phyloP scores from a whole-genome alignment of 2,888 invertebrate genomes.

The Lepetodrilus schrolli region DNA sequence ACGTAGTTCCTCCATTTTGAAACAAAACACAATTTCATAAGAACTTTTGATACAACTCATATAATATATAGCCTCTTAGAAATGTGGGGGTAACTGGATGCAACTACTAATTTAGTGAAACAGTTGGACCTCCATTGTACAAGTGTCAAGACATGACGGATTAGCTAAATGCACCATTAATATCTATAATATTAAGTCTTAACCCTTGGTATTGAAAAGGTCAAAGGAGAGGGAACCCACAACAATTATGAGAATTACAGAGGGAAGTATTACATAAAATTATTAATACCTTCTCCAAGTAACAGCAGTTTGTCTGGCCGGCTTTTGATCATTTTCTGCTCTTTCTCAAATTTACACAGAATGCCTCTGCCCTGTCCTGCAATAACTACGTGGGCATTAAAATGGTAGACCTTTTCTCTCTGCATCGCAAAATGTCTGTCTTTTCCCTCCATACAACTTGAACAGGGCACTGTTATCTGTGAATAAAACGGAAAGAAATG shows the following conservation, averaged over 20 bases:
- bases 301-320: not conserved
- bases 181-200: too few species aligned
- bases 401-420: not conserved
- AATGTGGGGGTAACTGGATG: too few species aligned
- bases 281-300: slow-evolving; percentile 30
- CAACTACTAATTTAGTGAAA: too few species aligned
- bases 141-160: too few species aligned
- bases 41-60: too few species aligned
- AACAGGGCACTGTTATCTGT: not conserved
- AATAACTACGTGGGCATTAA: not conserved
- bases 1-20: too few species aligned
- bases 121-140: too few species aligned
- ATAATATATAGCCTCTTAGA: too few species aligned
- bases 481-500: not conserved
- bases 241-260: not conserved
- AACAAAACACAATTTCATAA: too few species aligned
- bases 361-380: slow-evolving; percentile 33
- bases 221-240: too few species aligned
- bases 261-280: not conserved
- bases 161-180: too few species aligned
- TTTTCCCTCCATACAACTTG: not conserved
- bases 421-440: not conserved
- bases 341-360: slow-evolving; percentile 6
- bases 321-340: not conserved
- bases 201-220: too few species aligned